Base-by-base conservation (phyloP, 2,888 invertebrate species). In the Melanotus villosus region DNA sequence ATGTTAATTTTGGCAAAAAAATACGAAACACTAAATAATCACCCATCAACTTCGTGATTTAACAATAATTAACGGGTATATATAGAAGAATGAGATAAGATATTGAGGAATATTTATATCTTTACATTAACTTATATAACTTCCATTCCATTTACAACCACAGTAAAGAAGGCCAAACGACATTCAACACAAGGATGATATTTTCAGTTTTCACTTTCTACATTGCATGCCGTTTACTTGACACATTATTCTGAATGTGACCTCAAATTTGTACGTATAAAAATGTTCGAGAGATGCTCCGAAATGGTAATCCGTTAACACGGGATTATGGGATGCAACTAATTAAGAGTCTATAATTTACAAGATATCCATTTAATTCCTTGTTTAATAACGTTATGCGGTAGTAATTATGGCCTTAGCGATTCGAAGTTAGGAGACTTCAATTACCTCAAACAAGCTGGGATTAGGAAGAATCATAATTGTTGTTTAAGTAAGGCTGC, bases 191-290 rank as follows among this genome's bases (percentile, higher is more conserved):
- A 50, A 50, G 50, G 30, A 38, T 56, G 56, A 14, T 56, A 56
- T 36, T 56, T 56, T 56, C 34, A 56, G 30, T 56, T 56, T 56
- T 56, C 52, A 56, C 56, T 56, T 56, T 56, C 56, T 56, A 38
- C 1, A 56, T 3, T 36, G 36, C 21, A 56, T 21, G 1, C 3
- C 1, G 56, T 34, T 36, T 56, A 19, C 19, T 19, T 54, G 34
- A 14, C 32, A 18, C 52, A 12, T 18, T 30, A 30, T 26, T 7
- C 9, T 4, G 18, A 5, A 36, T 16, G 19, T 52, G 52, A 30
- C 34, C 34, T 56, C 12, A 56, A 19, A 54, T 54, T 32, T 2
- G 10, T 19, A 47, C 41, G 6, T 3, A 38, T 38, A 38, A 38
- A 38, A 38, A n/a, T n/a, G n/a, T n/a, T n/a, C n/a, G n/a, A n/a